Evolutionary conservation across 1,140 invertebrate species (phyloP), one percentile per base, ranked within the genome.

Genomic region (Brachionus manjavacas): DNA sequence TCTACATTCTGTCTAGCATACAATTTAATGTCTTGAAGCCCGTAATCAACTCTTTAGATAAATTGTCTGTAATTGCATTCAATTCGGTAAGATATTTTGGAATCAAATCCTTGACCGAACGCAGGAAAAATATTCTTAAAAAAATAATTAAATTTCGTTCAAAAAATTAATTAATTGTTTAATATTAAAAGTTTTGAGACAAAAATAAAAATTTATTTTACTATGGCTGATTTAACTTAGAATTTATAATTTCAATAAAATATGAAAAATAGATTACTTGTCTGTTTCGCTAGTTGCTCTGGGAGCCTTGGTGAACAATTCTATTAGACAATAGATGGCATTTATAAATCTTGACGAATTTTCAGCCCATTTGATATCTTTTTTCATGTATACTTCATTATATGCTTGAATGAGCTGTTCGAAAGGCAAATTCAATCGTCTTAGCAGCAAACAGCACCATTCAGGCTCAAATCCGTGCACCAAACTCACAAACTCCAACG

Each of bases 351-450:
- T 23, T 12, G 79, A 81, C 35, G 79, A 60, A 16, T 81, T 81
- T n/a, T 81, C 79, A n/a, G 52, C 52, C 79, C 79, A 81, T 81
- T 81, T 81, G 12, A 81, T 60, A 25, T 81, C 79, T 66, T 46
- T 43, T 64, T 23, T 60, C 16, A 64, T 6, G 39, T 64, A 81
- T 9, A 81, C 52, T 64, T 20, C n/a, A 68, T 81, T 11, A 25
- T 81, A 81, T 3, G 79, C 79, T 46, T 81, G 31, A 39, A 81
- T 60, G 1, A 81, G 25, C 14, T 81, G 79, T 0, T 68, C 64
- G 64, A 81, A 81, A 14, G 79, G 20, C 11, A 81, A 43, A 43
- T 60, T 81, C 9, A 81, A 16, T 3, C 60, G 55, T 35, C 79
- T 35, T 8, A 81, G 39, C 11, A 81, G 28, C 41, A 2, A 55